Evolutionary conservation across 1,140 invertebrate species (phyloP), one percentile per base, ranked within the genome.

Genomic region (Scaptomyza pallida): DNA sequence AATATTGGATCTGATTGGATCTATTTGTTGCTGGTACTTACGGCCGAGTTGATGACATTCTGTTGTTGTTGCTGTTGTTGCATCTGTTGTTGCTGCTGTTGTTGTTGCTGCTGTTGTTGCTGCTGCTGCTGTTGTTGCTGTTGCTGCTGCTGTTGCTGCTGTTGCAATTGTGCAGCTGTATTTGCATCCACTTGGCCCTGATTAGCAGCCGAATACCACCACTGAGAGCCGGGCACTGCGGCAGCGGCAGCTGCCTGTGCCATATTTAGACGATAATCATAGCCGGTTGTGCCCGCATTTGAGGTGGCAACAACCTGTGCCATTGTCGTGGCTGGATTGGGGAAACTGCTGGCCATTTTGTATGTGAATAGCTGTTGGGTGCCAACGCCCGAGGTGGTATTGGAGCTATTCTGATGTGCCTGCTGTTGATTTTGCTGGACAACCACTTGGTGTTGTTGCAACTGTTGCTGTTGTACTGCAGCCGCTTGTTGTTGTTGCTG

Each of bases 271-370:
- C 94, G 92, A 78, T 94, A 94, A 89, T 94, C 94, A 91, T 94
- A 94, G 65, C 88, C 90, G 16, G 86, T 88, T 48, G 81, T 89
- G 61, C 92, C 80, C 26, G 89, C 60, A 92, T 92, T 89, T 88
- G 93, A 85, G 91, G 93, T 89, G 92, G 93, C 67, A 89, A 92
- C 93, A 90, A 93, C 90, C 75, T 92, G 86, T 50, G 90, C 83
- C 88, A 91, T 92, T 72, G 93, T 94, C 60, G 93, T 93, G 70
- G 93, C 93, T 85, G 93, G 94, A 90, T 95, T 95, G 73, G 95
- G 94, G 92, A 96, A 95, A 89, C 94, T 95, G 89, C 94, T 95
- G 89, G 95, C 94, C 95, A 96, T 96, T 93, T 96, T 96, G 92
- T 96, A 96, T 64, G 94, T 94, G 90, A 96, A 96, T 69, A 96